Conservation (phyloP, 2,113 vertebrate genomes). For the Mesitornis unicolor region DNA sequence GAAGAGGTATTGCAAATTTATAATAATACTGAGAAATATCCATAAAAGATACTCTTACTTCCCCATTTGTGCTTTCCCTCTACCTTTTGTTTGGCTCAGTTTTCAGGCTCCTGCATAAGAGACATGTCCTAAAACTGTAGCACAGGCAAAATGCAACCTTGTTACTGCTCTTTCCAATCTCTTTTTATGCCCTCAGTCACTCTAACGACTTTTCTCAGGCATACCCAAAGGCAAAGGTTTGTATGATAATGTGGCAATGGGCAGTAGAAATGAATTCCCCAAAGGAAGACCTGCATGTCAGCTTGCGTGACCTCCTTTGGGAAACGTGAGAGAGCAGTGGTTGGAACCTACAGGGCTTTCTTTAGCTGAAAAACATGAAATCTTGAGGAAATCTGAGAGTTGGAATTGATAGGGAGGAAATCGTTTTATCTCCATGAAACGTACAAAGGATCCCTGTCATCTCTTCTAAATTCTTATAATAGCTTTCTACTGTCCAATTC, state of each 20-base stretch:
- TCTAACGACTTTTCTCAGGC: background rate
- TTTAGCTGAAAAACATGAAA: background rate
- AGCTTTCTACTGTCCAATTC: background rate
- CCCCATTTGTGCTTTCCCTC: background rate
- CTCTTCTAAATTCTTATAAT: background rate
- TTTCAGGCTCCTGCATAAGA: background rate
- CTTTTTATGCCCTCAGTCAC: background rate
- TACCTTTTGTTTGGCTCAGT: background rate
- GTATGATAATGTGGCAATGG: background rate
- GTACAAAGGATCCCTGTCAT: background rate
- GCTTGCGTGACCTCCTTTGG: background rate
- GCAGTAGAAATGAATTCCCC: background rate
- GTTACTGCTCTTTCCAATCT: background rate
- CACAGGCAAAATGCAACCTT: background rate
- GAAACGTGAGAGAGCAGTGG: background rate
- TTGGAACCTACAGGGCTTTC: background rate
- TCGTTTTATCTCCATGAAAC: background rate
- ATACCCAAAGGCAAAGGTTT: background rate
- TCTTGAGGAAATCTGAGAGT: background rate
- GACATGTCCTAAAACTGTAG: background rate
- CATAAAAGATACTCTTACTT: background rate
- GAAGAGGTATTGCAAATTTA: background rate
- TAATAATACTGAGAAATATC: background rate
- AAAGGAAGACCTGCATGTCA: background rate
- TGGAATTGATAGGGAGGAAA: background rate